Base-by-base conservation (phyloP, 2,113 vertebrate species). In the Neomonachus schauinslandi region DNA sequence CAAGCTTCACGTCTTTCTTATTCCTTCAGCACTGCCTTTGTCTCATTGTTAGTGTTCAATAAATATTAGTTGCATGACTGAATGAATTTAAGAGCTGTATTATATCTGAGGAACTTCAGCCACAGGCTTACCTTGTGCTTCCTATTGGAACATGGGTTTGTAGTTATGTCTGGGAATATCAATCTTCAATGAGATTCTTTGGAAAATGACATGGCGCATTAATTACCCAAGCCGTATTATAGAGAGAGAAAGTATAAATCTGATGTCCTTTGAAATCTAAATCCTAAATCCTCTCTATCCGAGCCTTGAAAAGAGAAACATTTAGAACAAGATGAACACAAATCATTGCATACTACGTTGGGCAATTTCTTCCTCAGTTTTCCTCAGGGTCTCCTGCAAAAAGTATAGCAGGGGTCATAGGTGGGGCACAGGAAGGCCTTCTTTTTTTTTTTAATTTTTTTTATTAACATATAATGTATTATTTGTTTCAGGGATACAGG, bases 231-330 rank as follows among this genome's bases (percentile, higher is more conserved):
- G 63, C 26, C 42, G 22, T 49, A 67, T 65, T 39, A 67, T 65
- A 61, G 3, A 84, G 7, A 89, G 10, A 85, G 42, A 49, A 91
- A 36, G 24, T 72, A 42, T 16, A 51, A 33, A 91, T 72, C 4
- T 85, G 59, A 65, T 89, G 4, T 28, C 53, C 67, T 97, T 94
- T 97, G 88, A 90, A 94, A 89, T 53, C 61, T 77, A 95, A 90
- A 72, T 71, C 51, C 72, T 67, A 53, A 76, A 31, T 51, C 55
- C 15, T 77, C 46, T 9, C 82, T 77, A 67, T 94, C 86, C 49
- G 55, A 93, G 46, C 46, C 59, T 67, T 31, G 21, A 72, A 24
- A 74, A 91, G 69, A 51, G 39, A 82, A 95, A 51, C 36, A 22
- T 76, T 81, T 39, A 69, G 36, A 57, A 24, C 33, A 83, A 96